Evolutionary conservation across 2,888 invertebrate genomes (phyloP).

Genomic region (Drosophila nr. fundita): DNA sequence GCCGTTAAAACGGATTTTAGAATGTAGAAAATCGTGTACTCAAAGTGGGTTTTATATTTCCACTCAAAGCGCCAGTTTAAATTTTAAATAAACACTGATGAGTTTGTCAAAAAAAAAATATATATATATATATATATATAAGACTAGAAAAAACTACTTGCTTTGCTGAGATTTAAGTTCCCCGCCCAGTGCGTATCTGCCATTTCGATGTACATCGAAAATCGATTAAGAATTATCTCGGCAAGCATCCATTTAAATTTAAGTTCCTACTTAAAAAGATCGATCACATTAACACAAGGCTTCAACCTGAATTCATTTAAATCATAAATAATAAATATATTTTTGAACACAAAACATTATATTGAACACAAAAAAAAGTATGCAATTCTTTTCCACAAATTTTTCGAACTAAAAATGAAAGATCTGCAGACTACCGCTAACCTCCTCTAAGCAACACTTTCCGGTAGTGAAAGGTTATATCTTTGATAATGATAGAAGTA

Average conservation of each 20-base stretch:
- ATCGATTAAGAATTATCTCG: background rate
- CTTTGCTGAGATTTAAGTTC: background rate
- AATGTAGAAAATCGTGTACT: conserved; percentile 30
- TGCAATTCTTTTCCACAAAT: background rate
- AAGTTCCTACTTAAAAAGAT: background rate
- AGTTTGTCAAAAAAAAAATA: background rate
- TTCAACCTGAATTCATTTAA: background rate
- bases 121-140: background rate
- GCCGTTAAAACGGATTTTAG: conserved; percentile 39
- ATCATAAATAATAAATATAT: background rate
- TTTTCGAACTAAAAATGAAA: background rate
- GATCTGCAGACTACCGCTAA: background rate
- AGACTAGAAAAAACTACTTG: background rate
- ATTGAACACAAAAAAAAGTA: background rate
- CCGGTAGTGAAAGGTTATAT: background rate
- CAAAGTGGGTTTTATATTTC: conserved; percentile 18
- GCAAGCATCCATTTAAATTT: background rate
- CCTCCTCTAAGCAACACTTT: background rate
- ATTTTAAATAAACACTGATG: background rate
- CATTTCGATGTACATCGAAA: background rate
- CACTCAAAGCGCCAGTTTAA: background rate
- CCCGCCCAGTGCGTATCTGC: background rate
- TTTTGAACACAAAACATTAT: too few species aligned
- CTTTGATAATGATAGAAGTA: background rate
- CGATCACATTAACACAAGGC: background rate